phyloP scores from a whole-genome alignment of 1,140 invertebrate genomes.

The Diprion similis region DNA sequence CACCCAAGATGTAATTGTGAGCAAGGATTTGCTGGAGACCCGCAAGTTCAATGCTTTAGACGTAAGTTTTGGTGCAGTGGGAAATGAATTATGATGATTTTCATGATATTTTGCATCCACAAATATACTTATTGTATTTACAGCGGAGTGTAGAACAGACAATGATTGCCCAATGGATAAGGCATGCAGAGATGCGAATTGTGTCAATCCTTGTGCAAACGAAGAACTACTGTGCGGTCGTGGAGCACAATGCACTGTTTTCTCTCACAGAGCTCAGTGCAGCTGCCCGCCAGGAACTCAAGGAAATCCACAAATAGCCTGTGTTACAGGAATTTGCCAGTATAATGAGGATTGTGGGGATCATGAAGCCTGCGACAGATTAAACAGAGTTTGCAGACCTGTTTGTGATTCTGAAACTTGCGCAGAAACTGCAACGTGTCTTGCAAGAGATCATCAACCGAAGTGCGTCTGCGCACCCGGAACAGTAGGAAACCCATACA shows the following conservation, averaged over 20 bases:
- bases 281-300: constrained; percentile 84
- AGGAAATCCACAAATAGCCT: constrained; percentile 81
- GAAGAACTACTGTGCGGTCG: constrained; percentile 74
- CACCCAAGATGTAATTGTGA: constrained; percentile 83
- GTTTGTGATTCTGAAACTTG: constrained; percentile 83
- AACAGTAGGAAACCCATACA: constrained; percentile 79
- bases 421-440: constrained; percentile 76
- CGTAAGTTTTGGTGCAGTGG: constrained; percentile 66
- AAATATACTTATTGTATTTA: constrained; percentile 39
- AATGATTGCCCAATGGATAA: constrained; percentile 87
- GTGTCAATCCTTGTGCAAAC: constrained; percentile 77
- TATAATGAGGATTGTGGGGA: constrained; percentile 90
- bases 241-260: constrained; percentile 78
- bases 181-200: constrained; percentile 79
- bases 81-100: not conserved
- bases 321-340: constrained; percentile 82
- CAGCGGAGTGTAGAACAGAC: constrained; percentile 84
- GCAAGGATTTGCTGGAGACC: constrained; percentile 85
- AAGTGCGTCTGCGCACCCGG: constrained; percentile 79
- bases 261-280: constrained; percentile 80
- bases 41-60: constrained; percentile 84
- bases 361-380: constrained; percentile 83
- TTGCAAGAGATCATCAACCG: constrained; percentile 77
- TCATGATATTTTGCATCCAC: constrained; percentile 8
- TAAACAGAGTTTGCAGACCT: constrained; percentile 83